Evolutionary conservation across 1,140 invertebrate genomes (phyloP), one percentile per base, ranked within the genome.

Genomic region (Magallana angulata): DNA sequence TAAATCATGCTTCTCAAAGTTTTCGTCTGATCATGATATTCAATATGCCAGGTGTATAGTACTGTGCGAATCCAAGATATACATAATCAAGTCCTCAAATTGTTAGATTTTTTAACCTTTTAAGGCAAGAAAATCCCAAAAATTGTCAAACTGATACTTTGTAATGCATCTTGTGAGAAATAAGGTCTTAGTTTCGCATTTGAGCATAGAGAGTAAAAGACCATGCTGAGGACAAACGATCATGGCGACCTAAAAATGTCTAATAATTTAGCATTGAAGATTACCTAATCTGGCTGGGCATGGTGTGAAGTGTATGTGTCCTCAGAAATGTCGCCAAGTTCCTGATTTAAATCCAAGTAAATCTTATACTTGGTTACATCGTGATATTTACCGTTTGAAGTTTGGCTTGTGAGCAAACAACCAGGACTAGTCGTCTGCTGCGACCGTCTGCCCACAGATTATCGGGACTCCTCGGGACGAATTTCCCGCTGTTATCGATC

Each of bases 291-390:
- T 76, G 68, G 24, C 30, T 30, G 68, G 24, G 24, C 36, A 76
- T 76, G 68, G 68, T 76, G 68, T 76, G 68, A 76, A 76, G 24
- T 76, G 68, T 30, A 76, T 76, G 68, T 30, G 68, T 76, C 68
- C 68, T 30, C 12, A 76, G 24, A 76, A 76, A 76, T 76, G 68
- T 76, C 68, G 68, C 68, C 68, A 76, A 76, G 68, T 76, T 76
- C 68, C 68, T 76, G 68, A 76, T 76, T 76, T 76, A 76, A 76
- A 76, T 76, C 68, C 68, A 12, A 76, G 68, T 76, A 76, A 76
- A 76, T 76, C 68, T 76, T 30, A 76, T 18, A 76, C 68, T 30
- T 30, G 18, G 68, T 36, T 76, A 76, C 68, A 76, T 76, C 68
- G 24, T 76, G 68, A 76, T 76, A 76, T 76, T 76, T 76, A 76